phyloP scores from a whole-genome alignment of 2,888 invertebrate species.

The Cryptus viduatorius region DNA sequence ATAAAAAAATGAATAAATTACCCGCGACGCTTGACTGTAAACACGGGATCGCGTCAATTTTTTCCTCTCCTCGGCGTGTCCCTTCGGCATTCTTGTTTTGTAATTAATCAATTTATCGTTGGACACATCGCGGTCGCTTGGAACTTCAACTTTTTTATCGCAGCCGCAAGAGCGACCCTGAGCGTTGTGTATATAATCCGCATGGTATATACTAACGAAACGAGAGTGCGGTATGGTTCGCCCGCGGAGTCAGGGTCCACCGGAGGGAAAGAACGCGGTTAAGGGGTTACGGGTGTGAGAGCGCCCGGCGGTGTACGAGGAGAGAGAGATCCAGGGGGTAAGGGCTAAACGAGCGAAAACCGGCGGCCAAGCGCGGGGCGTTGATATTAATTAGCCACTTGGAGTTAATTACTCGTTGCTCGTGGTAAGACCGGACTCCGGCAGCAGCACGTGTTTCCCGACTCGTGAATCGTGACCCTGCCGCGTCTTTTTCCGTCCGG shows the following conservation, averaged over 20 bases:
- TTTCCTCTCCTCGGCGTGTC: not conserved
- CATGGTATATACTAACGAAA: slow-evolving; percentile 29
- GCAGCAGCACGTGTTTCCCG: slow-evolving; percentile 57
- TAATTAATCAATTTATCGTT: slow-evolving; percentile 50
- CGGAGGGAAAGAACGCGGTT: slow-evolving; percentile 65
- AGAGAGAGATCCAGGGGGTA: slow-evolving; percentile 42
- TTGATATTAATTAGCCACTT: slow-evolving; percentile 75
- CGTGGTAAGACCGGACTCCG: slow-evolving; percentile 57
- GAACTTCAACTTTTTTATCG: slow-evolving; percentile 52
- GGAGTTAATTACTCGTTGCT: slow-evolving; percentile 73
- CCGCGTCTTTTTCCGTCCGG: slow-evolving; percentile 18
- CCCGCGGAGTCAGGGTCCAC: slow-evolving; percentile 31
- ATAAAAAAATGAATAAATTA: not conserved
- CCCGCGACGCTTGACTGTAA: not conserved
- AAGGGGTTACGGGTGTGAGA: slow-evolving; percentile 56
- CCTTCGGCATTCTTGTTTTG: slow-evolving; percentile 20
- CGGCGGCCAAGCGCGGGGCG: slow-evolving; percentile 57
- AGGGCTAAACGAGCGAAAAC: slow-evolving; percentile 70
- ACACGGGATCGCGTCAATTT: slow-evolving; percentile 1
- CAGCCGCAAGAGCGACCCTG: slow-evolving; percentile 16
- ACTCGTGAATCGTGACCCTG: slow-evolving; percentile 34
- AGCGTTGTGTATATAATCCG: slow-evolving; percentile 19
- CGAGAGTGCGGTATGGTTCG: slow-evolving; percentile 42
- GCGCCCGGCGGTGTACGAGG: slow-evolving; percentile 25
- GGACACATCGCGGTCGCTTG: slow-evolving; percentile 43